phyloP scores from a whole-genome alignment of 2,797 vertebrate genomes.

The Brotula barbata region DNA sequence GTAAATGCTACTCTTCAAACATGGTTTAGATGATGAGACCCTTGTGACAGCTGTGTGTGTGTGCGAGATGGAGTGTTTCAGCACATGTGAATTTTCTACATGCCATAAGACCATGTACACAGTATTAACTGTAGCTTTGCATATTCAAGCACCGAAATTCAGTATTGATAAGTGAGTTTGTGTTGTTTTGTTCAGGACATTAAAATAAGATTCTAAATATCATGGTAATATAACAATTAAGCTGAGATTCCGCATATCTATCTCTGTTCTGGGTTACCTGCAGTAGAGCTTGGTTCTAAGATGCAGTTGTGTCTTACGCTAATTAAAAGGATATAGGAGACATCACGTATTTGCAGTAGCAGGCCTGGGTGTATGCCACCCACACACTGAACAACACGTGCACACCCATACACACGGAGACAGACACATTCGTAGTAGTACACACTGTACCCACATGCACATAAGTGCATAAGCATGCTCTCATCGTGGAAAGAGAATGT shows the following conservation, averaged over 20 bases:
- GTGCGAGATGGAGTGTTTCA: slow-evolving; percentile 1
- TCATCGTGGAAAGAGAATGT: slow-evolving; percentile 27
- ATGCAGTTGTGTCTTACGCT: slow-evolving; percentile 46
- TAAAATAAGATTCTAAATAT: slow-evolving; percentile 9
- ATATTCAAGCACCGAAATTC: no score
- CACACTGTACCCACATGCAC: slow-evolving; percentile 8
- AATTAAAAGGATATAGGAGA: slow-evolving; percentile 62
- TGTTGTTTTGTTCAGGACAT: no score
- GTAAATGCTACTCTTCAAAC: slow-evolving; percentile 41
- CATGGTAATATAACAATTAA: slow-evolving; percentile 10
- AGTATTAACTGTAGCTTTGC: no score
- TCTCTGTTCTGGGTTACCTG: slow-evolving; percentile 19
- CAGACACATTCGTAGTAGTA: slow-evolving; percentile 8
- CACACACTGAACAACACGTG: slow-evolving; percentile 38
- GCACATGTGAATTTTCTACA: slow-evolving; percentile 11
- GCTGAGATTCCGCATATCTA: slow-evolving; percentile 2
- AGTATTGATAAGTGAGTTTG: no score
- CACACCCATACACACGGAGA: slow-evolving; percentile 27
- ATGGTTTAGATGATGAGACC: slow-evolving; percentile 40
- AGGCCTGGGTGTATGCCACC: slow-evolving; percentile 48
- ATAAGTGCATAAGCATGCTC: slow-evolving; percentile 13
- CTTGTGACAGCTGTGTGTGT: slow-evolving; percentile 19
- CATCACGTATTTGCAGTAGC: slow-evolving; percentile 53
- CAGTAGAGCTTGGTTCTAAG: slow-evolving; percentile 35
- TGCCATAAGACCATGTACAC: not conserved